A percentile compares a stretch with the other conserved stretches of the same genome.
Evolutionary conservation across 2,113 vertebrate genomes (phyloP).

Genomic region (Mormyrus lacerda): DNA sequence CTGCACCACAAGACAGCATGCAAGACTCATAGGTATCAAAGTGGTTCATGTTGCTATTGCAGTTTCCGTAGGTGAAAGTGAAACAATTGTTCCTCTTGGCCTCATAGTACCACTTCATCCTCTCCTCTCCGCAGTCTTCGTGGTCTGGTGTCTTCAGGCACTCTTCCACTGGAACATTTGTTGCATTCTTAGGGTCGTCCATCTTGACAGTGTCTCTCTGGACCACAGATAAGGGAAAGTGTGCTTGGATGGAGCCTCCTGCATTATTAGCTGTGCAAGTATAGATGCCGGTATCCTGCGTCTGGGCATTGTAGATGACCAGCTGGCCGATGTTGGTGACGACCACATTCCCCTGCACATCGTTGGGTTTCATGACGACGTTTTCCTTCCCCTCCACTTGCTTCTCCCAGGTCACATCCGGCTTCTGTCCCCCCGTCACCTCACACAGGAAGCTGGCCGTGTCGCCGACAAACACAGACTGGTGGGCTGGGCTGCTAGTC

Average conservation of each 20-base stretch:
- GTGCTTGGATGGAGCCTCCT: slow-evolving; percentile 64
- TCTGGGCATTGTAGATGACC: slow-evolving; percentile 86
- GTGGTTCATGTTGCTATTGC: slow-evolving; percentile 68
- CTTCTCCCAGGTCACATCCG: slow-evolving; percentile 91
- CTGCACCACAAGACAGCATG: slow-evolving; percentile 78
- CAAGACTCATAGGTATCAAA: slow-evolving; percentile 80
- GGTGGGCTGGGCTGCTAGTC: slow-evolving; percentile 64
- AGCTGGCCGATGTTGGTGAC: slow-evolving; percentile 91
- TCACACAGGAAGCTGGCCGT: slow-evolving; percentile 91
- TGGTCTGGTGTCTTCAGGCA: slow-evolving; percentile 72
- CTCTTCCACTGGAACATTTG: slow-evolving; percentile 65
- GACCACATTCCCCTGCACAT: slow-evolving; percentile 80
- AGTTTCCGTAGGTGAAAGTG: slow-evolving; percentile 73
- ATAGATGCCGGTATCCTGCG: slow-evolving; percentile 77
- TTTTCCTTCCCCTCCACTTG: slow-evolving; percentile 66
- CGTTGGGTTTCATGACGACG: slow-evolving; percentile 80
- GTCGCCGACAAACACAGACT: slow-evolving; percentile 71
- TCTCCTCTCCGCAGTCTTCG: slow-evolving; percentile 76
- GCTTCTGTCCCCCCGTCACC: slow-evolving; percentile 69
- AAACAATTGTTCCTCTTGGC: slow-evolving; percentile 85
- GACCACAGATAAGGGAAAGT: slow-evolving; percentile 76
- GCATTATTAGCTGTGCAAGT: slow-evolving; percentile 79
- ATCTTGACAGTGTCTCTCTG: slow-evolving; percentile 47
- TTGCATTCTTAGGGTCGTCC: slow-evolving; percentile 60
- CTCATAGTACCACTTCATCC: slow-evolving; percentile 83